Conservation (phyloP, 2,113 vertebrate species). For the Atherinomorus stipes region DNA sequence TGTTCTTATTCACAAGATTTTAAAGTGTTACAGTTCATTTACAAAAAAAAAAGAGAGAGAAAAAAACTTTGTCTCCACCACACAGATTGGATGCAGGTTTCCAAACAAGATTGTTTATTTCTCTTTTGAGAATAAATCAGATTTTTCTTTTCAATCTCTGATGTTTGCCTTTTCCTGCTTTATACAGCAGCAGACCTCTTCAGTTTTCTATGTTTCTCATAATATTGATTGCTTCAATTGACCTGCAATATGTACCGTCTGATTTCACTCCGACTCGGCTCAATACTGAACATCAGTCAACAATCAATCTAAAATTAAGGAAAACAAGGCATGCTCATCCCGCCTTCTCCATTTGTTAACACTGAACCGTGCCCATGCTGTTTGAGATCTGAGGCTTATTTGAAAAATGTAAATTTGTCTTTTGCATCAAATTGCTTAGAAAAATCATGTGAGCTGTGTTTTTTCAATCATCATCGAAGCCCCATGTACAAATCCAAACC, state of each 20-base stretch:
- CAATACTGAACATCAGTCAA: constrained; percentile 49
- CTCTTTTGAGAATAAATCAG: constrained; percentile 17
- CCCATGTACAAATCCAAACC: constrained; percentile 25
- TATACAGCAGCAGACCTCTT: constrained; percentile 27
- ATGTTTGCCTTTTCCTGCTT: constrained; percentile 23
- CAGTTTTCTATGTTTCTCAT: constrained; percentile 39
- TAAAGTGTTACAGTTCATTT: neutral
- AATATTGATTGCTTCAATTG: constrained; percentile 46
- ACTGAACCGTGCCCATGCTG: constrained; percentile 38
- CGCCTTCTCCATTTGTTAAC: constrained; percentile 37
- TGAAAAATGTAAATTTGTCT: constrained; percentile 28
- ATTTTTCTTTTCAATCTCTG: constrained; percentile 28
- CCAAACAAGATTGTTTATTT: constrained; percentile 5
- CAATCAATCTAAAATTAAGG: constrained; percentile 50
- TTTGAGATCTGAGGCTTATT: constrained; percentile 27
- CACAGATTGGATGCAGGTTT: neutral
- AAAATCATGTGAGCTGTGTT: constrained; percentile 23
- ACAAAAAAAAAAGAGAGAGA: no score
- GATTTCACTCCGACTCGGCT: constrained; percentile 45
- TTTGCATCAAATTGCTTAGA: constrained; percentile 36
- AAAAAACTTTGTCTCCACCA: fast-evolving
- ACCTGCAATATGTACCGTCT: constrained; percentile 49
- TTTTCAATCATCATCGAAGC: constrained; percentile 20
- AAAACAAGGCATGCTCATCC: constrained; percentile 29
- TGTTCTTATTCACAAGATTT: neutral